A percentile compares a stretch with the other conserved stretches of the same genome.
These are phyloP conservation scores for Boloria euphrosyne DNA, from an alignment of 2,888 invertebrate species.

Conservation along the genomic window DNA sequence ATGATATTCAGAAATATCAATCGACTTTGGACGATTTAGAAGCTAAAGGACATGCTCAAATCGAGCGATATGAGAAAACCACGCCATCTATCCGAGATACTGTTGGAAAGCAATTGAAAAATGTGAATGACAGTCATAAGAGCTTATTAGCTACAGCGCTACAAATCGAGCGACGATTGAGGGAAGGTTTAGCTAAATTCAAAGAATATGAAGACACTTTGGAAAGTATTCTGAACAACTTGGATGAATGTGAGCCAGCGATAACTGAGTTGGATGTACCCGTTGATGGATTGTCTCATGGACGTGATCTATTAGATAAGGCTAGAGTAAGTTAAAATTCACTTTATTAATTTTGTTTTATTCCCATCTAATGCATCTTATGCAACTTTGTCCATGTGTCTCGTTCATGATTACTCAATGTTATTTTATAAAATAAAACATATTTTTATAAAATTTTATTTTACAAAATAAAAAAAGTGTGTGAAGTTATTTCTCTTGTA, in stretches of 20 bases:
- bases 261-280: slow-evolving; percentile 89
- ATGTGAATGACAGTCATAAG: slow-evolving; percentile 96
- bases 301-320: slow-evolving; percentile 87
- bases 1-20: slow-evolving; percentile 92
- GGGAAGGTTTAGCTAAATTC: slow-evolving; percentile 95
- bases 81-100: slow-evolving; percentile 89
- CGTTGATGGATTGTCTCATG: slow-evolving; percentile 87
- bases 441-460: too few species aligned
- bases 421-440: too few species aligned
- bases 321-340: slow-evolving; percentile 83
- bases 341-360: too few species aligned
- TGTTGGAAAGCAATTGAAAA: slow-evolving; percentile 92
- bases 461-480: too few species aligned
- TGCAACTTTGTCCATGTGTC: too few species aligned
- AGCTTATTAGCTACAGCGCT: slow-evolving; percentile 93
- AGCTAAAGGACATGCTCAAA: slow-evolving; percentile 91
- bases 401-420: too few species aligned
- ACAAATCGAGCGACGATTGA: slow-evolving; percentile 93
- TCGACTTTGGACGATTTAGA: slow-evolving; percentile 90
- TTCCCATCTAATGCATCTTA: too few species aligned
- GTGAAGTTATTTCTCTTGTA: too few species aligned
- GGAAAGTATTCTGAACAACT: slow-evolving; percentile 90
- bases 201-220: slow-evolving; percentile 96
- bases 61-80: slow-evolving; percentile 88
- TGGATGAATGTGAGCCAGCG: slow-evolving; percentile 90